These are phyloP conservation scores for Lerema accius DNA, from an alignment of 1,140 invertebrate genomes.

Conservation along the genomic window DNA sequence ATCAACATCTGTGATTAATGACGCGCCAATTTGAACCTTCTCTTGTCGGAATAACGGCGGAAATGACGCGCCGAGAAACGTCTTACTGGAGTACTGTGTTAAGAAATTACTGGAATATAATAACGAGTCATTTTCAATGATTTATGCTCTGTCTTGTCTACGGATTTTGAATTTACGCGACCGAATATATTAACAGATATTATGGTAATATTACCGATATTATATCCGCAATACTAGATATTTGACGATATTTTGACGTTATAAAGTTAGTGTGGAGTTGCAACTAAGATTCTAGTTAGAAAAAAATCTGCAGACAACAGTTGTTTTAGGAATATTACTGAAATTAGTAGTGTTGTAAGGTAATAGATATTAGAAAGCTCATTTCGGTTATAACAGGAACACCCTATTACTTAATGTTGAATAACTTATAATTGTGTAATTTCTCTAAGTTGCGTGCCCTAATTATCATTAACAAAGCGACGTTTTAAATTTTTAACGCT, in stretches of 20 bases:
- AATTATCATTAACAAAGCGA: background rate
- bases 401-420: background rate
- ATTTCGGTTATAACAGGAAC: background rate
- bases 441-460: background rate
- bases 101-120: conserved; percentile 15
- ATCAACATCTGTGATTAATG: conserved; percentile 11
- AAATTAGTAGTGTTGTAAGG: too few relatives aligned
- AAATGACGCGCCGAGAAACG: background rate
- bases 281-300: too few relatives aligned
- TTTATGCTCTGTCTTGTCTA: background rate
- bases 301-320: too few relatives aligned
- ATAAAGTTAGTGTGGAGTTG: too few relatives aligned
- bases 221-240: too few relatives aligned
- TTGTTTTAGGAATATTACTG: too few relatives aligned
- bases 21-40: conserved; percentile 9
- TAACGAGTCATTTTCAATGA: conserved; percentile 2
- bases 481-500: background rate
- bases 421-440: background rate
- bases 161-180: background rate
- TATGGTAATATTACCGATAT: too few relatives aligned
- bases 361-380: background rate
- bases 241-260: too few relatives aligned
- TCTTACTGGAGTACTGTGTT: background rate
- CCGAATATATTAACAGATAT: too few relatives aligned
- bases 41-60: background rate